A percentile compares a stretch with the other conserved stretches of the same genome.
phyloP scores from a whole-genome alignment of 2,888 invertebrate genomes.

The Sarcophaga subvicina region DNA sequence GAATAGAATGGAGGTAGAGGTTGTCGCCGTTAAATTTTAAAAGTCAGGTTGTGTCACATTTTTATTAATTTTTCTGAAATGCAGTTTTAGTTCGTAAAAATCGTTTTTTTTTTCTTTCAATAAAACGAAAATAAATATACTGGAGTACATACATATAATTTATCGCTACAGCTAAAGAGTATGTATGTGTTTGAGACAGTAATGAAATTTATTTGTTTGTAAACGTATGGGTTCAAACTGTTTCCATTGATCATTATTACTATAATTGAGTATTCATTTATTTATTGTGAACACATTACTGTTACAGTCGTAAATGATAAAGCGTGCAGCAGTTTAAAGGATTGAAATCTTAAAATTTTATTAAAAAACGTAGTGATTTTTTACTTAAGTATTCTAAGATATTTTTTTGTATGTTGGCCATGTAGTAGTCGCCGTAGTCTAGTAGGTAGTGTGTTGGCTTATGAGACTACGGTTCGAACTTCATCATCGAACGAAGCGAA shows the following conservation, averaged over 20 bases:
- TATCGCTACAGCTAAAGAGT: no score
- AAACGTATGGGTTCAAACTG: neutral
- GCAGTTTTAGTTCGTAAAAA: neutral
- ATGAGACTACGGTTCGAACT: no score
- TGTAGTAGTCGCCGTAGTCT: no score
- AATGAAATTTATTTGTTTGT: constrained; percentile 1
- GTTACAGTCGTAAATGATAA: neutral
- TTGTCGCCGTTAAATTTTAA: neutral
- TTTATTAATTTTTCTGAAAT: neutral
- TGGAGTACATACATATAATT: no score
- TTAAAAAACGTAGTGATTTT: no score
- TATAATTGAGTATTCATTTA: constrained; percentile 10
- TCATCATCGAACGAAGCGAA: no score
- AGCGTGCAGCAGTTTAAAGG: neutral
- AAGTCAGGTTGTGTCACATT: neutral
- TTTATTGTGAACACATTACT: constrained; percentile 2
- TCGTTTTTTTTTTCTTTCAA: no score
- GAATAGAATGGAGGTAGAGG: neutral
- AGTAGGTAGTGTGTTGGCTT: no score
- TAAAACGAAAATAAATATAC: no score
- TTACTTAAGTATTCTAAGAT: no score
- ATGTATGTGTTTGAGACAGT: neutral
- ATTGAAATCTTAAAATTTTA: neutral
- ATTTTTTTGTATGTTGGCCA: no score
- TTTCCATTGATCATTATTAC: neutral